phyloP scores from a whole-genome alignment of 2,113 vertebrate genomes.

The Panthera leo region DNA sequence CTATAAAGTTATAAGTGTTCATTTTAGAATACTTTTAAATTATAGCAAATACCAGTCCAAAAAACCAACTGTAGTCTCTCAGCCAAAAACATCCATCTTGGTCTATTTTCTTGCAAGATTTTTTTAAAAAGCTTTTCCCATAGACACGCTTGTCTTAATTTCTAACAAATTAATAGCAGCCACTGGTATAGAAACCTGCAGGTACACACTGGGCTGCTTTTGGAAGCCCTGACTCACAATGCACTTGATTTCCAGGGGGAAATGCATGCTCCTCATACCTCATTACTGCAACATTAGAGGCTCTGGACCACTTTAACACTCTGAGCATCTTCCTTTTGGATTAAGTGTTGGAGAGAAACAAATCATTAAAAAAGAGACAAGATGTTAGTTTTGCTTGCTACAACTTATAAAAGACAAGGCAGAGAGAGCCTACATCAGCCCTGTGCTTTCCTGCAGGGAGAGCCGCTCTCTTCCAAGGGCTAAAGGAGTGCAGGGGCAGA shows the following conservation, averaged over 20 bases:
- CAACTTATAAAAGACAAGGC: conserved; percentile 18
- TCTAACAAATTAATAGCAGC: background rate
- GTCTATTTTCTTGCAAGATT: background rate
- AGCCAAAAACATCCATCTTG: background rate
- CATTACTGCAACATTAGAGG: background rate
- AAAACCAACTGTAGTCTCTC: background rate
- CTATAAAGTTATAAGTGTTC: background rate
- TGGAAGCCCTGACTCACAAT: background rate
- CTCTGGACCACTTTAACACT: background rate
- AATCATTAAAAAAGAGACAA: background rate
- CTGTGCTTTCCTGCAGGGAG: background rate
- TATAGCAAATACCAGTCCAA: background rate
- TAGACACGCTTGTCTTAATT: background rate
- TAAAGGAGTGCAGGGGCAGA: background rate
- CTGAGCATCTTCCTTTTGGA: conserved; percentile 20
- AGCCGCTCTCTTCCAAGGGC: background rate
- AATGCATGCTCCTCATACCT: background rate
- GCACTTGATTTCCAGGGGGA: background rate
- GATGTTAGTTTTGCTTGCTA: conserved; percentile 14
- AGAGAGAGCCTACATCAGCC: background rate
- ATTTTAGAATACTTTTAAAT: background rate
- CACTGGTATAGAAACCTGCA: background rate
- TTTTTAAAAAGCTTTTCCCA: background rate
- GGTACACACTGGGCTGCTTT: background rate
- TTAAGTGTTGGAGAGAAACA: background rate